Conservation (phyloP, 1,140 invertebrate genomes). For the Drosophila parabipectinata region DNA sequence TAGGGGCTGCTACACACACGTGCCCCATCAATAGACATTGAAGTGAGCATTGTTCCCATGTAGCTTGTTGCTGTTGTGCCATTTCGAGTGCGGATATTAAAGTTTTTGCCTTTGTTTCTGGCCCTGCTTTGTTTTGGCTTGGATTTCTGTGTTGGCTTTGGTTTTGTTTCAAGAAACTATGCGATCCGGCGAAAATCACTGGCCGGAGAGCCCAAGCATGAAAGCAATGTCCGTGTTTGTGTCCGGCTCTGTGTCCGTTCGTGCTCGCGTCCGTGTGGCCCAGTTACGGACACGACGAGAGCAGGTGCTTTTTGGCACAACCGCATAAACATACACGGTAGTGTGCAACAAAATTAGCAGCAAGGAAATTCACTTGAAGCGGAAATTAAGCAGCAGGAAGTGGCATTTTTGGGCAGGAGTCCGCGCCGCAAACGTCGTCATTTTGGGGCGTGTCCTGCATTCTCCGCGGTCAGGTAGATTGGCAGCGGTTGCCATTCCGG, state of each 20-base stretch:
- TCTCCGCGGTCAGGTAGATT: constrained; percentile 18
- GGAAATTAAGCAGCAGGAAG: constrained; percentile 77
- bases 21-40: constrained; percentile 70
- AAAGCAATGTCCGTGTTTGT: constrained; percentile 51
- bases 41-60: constrained; percentile 45
- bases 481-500: constrained; percentile 10
- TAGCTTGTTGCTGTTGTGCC: constrained; percentile 52
- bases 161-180: constrained; percentile 53
- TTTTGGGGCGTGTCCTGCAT: constrained; percentile 30
- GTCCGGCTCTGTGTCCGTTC: constrained; percentile 20
- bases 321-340: not conserved
- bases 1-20: constrained; percentile 38
- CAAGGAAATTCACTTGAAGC: constrained; percentile 79
- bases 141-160: constrained; percentile 8
- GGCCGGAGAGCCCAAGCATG: constrained; percentile 48
- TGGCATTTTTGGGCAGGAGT: constrained; percentile 59
- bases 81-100: constrained; percentile 68
- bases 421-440: constrained; percentile 12
- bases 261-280: constrained; percentile 52
- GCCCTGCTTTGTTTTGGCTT: constrained; percentile 4
- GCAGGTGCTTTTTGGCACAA: constrained; percentile 32
- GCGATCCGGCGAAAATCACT: constrained; percentile 56
- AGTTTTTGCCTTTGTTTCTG: constrained; percentile 50
- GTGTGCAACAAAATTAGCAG: constrained; percentile 72
- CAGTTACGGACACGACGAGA: constrained; percentile 41